A percentile compares a stretch with the other conserved stretches of the same genome.
Evolutionary conservation across 2,113 vertebrate species (phyloP).

Genomic region (Oreochromis aureus): DNA sequence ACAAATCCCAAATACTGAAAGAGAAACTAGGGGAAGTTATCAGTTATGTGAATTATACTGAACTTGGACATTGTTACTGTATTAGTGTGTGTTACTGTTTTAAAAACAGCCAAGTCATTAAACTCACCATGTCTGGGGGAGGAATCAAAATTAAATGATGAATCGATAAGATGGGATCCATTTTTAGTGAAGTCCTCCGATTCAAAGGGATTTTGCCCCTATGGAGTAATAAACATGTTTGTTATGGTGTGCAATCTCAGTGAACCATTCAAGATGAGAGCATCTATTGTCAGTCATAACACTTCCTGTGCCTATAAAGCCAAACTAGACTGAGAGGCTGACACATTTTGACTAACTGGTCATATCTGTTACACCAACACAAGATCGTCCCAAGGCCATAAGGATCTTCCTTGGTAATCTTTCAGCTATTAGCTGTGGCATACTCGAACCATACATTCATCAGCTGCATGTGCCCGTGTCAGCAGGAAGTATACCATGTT

Average conservation of each 20-base stretch:
- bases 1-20: background rate
- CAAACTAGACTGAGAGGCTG: background rate
- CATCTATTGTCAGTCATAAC: background rate
- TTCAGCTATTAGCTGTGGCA: background rate
- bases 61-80: rapidly evolving
- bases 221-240: background rate
- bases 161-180: constrained; percentile 79
- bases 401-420: background rate
- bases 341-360: background rate
- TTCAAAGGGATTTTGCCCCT: constrained; percentile 95
- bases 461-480: background rate
- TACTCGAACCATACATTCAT: background rate
- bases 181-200: constrained; percentile 81
- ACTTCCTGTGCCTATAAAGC: background rate
- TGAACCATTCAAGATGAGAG: background rate
- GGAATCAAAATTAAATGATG: constrained; percentile 85
- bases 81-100: background rate
- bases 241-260: background rate
- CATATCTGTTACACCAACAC: background rate
- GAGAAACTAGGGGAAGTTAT: background rate
- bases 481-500: background rate
- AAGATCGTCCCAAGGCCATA: background rate
- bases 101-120: background rate
- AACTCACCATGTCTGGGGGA: constrained; percentile 83
- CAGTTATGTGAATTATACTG: background rate